These are phyloP conservation scores for Montipora efflorescens DNA, from an alignment of 64 coral and sea anemone species.

Conservation along the genomic window DNA sequence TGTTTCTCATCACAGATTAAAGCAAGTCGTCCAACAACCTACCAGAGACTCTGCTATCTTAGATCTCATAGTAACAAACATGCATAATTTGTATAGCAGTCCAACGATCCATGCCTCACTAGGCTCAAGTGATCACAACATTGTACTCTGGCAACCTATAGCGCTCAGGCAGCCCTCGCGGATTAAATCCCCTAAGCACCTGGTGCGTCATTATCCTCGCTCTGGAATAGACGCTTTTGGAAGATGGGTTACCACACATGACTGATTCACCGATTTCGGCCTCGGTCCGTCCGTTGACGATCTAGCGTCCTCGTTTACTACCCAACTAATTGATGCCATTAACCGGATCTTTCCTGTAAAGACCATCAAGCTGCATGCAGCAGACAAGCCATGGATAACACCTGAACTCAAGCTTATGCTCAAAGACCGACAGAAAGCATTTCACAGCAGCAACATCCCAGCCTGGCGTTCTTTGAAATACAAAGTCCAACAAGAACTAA, in stretches of 20 bases:
- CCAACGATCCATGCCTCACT: constrained; percentile 17
- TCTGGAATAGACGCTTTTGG: no score
- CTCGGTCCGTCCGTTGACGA: constrained; percentile 23
- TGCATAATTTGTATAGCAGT: constrained; percentile 47
- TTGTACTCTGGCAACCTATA: constrained; percentile 43
- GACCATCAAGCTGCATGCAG: no score
- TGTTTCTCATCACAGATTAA: constrained; percentile 54
- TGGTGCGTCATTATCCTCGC: neutral
- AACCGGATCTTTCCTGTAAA: neutral
- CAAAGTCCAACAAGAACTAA: no score
- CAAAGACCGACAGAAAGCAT: constrained; percentile 36
- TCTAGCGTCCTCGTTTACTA: neutral
- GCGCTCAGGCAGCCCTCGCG: constrained; percentile 16
- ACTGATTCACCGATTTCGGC: constrained; percentile 39
- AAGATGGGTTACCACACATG: neutral
- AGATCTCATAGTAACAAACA: constrained; percentile 78
- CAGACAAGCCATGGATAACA: constrained; percentile 34
- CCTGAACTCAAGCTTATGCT: constrained; percentile 34
- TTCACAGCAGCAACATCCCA: no score
- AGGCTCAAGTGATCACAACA: constrained; percentile 65
- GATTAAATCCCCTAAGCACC: constrained; percentile 20
- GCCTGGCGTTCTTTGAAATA: no score
- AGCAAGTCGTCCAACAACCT: constrained; percentile 79
- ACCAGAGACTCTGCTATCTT: constrained; percentile 60
- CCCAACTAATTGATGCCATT: constrained; percentile 14